phyloP scores from a whole-genome alignment of 2,888 invertebrate species.

The Leptinotarsa juncta region DNA sequence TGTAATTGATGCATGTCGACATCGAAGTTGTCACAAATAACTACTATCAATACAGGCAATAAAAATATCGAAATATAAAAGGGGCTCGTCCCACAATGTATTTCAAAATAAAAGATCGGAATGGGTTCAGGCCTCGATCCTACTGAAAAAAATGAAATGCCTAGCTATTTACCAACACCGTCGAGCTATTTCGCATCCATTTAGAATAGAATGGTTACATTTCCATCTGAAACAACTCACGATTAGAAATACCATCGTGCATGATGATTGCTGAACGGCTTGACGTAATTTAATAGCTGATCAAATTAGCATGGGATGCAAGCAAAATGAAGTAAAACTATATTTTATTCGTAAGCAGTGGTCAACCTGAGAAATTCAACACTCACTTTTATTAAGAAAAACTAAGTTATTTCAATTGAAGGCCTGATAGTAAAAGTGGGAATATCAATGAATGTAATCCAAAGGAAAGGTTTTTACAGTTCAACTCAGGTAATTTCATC shows the following conservation, averaged over 20 bases:
- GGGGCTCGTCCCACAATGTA: constrained; percentile 15
- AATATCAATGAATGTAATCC: too few species aligned
- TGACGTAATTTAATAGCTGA: background rate
- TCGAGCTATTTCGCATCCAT: constrained; percentile 16
- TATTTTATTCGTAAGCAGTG: background rate
- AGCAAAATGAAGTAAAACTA: background rate
- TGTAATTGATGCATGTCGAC: constrained; percentile 10
- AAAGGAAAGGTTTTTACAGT: too few species aligned
- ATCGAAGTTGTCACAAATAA: constrained; percentile 5
- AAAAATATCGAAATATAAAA: constrained; percentile 14
- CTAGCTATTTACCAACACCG: constrained; percentile 22
- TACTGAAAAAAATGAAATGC: constrained; percentile 8
- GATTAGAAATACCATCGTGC: constrained; percentile 21
- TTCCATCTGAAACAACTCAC: constrained; percentile 23
- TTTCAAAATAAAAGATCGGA: constrained; percentile 21
- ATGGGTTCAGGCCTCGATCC: constrained; percentile 6
- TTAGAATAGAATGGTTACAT: constrained; percentile 22
- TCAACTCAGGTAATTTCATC: too few species aligned
- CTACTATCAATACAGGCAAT: constrained; percentile 11
- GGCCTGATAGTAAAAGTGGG: too few species aligned
- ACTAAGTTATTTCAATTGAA: too few species aligned
- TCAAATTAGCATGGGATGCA: background rate
- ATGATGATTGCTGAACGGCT: constrained; percentile 20
- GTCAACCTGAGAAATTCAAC: too few species aligned
- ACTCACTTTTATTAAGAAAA: too few species aligned